Evolutionary conservation across 2,113 vertebrate genomes (phyloP).

Genomic region (Ammodramus savannarum): DNA sequence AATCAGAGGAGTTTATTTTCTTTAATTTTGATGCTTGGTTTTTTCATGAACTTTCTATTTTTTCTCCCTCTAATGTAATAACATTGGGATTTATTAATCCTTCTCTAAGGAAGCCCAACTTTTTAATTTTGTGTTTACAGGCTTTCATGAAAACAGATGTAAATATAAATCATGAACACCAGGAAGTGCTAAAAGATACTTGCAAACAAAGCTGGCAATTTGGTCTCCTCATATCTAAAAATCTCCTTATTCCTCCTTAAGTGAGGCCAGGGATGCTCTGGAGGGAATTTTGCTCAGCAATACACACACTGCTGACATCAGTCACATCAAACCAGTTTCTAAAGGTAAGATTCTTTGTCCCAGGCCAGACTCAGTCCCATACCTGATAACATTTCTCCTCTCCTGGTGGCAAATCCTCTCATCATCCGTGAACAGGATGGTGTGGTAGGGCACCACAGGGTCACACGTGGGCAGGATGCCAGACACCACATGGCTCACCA

Average conservation of each 20-base stretch:
- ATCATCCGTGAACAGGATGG: constrained; percentile 90
- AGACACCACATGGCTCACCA: constrained; percentile 74
- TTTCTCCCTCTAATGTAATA: not conserved
- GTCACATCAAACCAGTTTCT: not conserved
- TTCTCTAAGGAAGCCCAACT: not conserved
- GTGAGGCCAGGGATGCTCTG: not conserved
- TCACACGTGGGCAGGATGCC: constrained; percentile 93
- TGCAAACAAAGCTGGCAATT: not conserved
- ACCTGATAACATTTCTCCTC: constrained; percentile 86
- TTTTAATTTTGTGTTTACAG: not conserved
- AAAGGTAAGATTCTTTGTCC: not conserved
- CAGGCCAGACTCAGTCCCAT: not conserved
- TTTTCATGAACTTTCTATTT: not conserved
- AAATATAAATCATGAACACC: not conserved
- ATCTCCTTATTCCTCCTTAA: not conserved
- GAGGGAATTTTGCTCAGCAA: not conserved
- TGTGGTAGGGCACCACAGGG: constrained; percentile 85
- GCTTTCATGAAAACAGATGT: not conserved
- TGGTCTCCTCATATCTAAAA: not conserved
- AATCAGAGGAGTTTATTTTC: not conserved
- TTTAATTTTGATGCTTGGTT: not conserved
- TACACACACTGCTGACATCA: not conserved
- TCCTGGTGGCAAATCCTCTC: constrained; percentile 78
- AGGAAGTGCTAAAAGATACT: not conserved
- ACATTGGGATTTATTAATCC: not conserved